phyloP scores from a whole-genome alignment of 2,888 invertebrate genomes.

The Agonopterix heracliana region DNA sequence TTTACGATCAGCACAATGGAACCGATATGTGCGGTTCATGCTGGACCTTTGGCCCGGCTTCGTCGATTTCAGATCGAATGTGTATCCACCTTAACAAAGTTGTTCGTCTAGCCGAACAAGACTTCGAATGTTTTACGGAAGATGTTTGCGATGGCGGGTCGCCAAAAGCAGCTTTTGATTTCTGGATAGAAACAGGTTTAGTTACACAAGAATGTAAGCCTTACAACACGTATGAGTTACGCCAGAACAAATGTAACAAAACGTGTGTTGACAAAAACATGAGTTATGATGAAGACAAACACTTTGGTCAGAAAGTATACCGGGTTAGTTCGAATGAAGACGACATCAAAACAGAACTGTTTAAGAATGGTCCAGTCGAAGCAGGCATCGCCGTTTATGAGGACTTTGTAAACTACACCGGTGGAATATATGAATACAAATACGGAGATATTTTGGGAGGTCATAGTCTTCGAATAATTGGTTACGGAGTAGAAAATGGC shows the following conservation, averaged over 20 bases:
- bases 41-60: slow-evolving; percentile 89
- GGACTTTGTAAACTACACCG: not conserved
- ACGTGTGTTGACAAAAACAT: slow-evolving; percentile 77
- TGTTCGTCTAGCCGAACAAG: slow-evolving; percentile 81
- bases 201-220: not conserved
- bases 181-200: not conserved
- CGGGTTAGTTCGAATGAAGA: slow-evolving; percentile 68
- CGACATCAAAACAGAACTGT: slow-evolving; percentile 83
- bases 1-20: slow-evolving; percentile 76
- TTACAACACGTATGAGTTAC: not conserved
- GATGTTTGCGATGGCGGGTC: not conserved
- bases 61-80: slow-evolving; percentile 86
- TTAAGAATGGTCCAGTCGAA: slow-evolving; percentile 86
- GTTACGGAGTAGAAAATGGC: slow-evolving; percentile 83
- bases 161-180: not conserved
- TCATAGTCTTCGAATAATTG: slow-evolving; percentile 86
- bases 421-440: slow-evolving; percentile 1
- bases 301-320: slow-evolving; percentile 72
- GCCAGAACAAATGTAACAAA: slow-evolving; percentile 63
- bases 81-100: slow-evolving; percentile 82
- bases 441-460: not conserved
- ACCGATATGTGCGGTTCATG: slow-evolving; percentile 86
- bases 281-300: slow-evolving; percentile 79
- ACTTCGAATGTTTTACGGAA: slow-evolving; percentile 80
- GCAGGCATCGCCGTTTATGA: slow-evolving; percentile 83